phyloP scores from a whole-genome alignment of 2,797 vertebrate genomes.

The Peromyscus aztecus region DNA sequence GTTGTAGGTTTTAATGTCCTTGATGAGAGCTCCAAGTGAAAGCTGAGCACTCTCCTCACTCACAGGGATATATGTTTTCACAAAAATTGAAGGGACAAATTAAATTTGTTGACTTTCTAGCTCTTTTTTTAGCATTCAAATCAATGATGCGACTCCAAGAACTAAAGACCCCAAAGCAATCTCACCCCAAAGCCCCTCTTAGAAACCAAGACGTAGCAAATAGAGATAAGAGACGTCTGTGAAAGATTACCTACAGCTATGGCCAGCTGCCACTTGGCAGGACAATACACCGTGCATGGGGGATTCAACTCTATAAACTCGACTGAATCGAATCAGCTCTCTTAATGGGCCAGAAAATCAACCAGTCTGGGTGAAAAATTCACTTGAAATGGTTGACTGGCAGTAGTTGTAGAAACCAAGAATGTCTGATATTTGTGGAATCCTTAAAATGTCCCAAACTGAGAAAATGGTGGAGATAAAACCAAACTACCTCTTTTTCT shows the following conservation, averaged over 20 bases:
- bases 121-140: conserved; percentile 57
- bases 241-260: conserved; percentile 72
- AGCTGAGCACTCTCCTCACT: neutral
- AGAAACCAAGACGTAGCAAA: conserved; percentile 56
- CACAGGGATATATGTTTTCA: neutral
- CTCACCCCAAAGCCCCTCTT: neutral
- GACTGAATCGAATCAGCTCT: conserved; percentile 81
- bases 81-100: conserved; percentile 27
- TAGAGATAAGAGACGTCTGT: conserved; percentile 53
- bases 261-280: conserved; percentile 65
- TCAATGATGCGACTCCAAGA: conserved; percentile 68
- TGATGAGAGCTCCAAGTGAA: neutral
- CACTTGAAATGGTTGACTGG: conserved; percentile 79
- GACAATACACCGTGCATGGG: conserved; percentile 70
- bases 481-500: neutral
- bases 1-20: neutral
- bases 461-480: neutral
- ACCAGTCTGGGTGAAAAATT: conserved; percentile 84
- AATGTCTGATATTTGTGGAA: conserved; percentile 62
- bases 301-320: conserved; percentile 76
- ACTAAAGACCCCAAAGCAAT: conserved; percentile 61
- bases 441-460: conserved; percentile 64
- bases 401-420: conserved; percentile 70
- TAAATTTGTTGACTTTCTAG: conserved; percentile 41
- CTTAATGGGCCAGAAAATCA: conserved; percentile 86